phyloP scores from a whole-genome alignment of 2,797 vertebrate genomes.

The Miichthys miiuy region DNA sequence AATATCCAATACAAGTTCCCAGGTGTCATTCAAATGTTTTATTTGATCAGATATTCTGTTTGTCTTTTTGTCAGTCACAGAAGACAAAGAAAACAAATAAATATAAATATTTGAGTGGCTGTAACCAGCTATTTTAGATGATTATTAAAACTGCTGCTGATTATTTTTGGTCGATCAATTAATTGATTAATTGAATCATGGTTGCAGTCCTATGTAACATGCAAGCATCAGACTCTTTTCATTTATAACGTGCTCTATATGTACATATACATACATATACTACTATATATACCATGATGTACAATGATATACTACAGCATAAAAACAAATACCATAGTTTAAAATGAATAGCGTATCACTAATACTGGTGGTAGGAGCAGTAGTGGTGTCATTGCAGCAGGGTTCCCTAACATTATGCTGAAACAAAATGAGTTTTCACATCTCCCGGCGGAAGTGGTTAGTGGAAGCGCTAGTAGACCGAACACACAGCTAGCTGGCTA shows the following conservation, averaged over 20 bases:
- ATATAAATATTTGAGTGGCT: background rate
- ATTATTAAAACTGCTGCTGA: too few relatives aligned
- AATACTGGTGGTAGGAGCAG: too few relatives aligned
- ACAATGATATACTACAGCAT: too few relatives aligned
- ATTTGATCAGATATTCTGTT: background rate
- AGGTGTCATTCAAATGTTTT: background rate
- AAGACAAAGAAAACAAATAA: background rate
- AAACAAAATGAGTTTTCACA: conserved; percentile 52
- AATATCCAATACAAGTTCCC: background rate
- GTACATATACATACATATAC: too few relatives aligned
- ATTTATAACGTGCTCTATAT: background rate
- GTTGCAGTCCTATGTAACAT: background rate
- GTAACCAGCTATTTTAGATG: too few relatives aligned
- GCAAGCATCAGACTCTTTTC: background rate
- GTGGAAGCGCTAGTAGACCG: conserved; percentile 69
- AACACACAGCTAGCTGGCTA: conserved; percentile 75
- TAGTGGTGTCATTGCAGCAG: background rate
- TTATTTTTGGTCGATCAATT: background rate
- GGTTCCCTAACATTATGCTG: conserved; percentile 22
- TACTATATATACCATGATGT: too few relatives aligned
- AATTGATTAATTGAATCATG: background rate
- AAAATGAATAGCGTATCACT: background rate
- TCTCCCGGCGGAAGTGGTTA: conserved; percentile 83
- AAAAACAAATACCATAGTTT: background rate
- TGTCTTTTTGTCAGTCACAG: background rate